Base-by-base conservation (phyloP, 2,113 vertebrate species). In the Plecturocebus donacophilus region DNA sequence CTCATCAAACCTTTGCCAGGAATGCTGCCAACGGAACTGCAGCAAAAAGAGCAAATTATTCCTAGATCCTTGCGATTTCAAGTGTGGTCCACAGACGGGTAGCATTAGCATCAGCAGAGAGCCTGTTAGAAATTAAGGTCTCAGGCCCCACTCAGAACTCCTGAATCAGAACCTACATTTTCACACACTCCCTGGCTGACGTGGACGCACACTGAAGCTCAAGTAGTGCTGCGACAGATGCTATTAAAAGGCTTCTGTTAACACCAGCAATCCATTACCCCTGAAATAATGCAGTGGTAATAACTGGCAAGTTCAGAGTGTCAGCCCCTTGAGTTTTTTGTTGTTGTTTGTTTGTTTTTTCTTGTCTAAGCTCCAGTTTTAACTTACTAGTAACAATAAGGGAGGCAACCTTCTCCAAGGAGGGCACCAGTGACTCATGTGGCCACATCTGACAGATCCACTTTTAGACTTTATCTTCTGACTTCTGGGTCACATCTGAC, bases 51-150 rank as follows among this genome's bases (percentile, higher is more conserved):
- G 56, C 8, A 5, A 40, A 21, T 52, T n/a, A 71, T 23, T 56
- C 54, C 70, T 56, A 80, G 40, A 90, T 17, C 42, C 14, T 25
- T 40, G 20, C 42, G 30, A 66, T 11, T 77, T 8, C 1, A 91
- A 54, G 27, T 77, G 17, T 70, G 23, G 56, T 25, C 27, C 1
- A 1, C 0, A 1, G 38, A 38, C 16, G 0, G 38, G 61, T 5
- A 75, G 40, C 32, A 76, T 4, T 68, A 66, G 83, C 66, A 32
- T 87, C 38, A 30, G 85, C 17, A 19, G 40, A 25, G 45, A 96
- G 25, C 9, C 17, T 61, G 32, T 83, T 19, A 80, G 27, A 68
- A 75, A 87, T 58, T n/a, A 81, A 66, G 76, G 76, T 61, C 64
- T 76, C 52, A 73, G 21, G 71, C 4, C 38, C 56, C 83, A 75